Evolutionary conservation across 2,113 vertebrate species (phyloP).

Genomic region (Hippocampus comes): DNA sequence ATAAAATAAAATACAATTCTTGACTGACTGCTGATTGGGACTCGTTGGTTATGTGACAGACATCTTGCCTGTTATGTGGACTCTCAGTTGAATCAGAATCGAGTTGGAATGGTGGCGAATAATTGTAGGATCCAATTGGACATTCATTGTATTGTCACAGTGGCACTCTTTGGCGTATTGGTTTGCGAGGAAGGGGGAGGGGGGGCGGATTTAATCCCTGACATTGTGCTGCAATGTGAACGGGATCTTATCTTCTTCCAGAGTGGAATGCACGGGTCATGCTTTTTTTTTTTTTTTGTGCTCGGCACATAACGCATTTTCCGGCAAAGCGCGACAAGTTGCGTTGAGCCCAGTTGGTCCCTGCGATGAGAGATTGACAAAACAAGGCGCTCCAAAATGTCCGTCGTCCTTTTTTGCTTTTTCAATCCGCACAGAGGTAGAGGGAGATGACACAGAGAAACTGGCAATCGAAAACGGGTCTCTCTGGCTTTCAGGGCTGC

Average conservation of each 20-base stretch:
- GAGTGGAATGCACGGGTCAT: neutral
- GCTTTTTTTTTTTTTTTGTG: neutral
- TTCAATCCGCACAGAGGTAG: constrained; percentile 40
- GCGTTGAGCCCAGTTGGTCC: constrained; percentile 38
- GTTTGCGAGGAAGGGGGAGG: no score
- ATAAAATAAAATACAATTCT: neutral
- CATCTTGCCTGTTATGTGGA: neutral
- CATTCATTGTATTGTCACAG: constrained; percentile 6
- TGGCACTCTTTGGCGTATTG: constrained; percentile 61
- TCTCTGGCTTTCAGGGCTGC: constrained; percentile 36
- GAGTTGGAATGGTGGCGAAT: neutral
- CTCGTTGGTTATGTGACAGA: neutral
- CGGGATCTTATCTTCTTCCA: neutral
- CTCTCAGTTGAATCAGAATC: neutral
- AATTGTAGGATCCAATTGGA: neutral
- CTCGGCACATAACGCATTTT: neutral
- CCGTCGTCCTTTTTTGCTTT: constrained; percentile 45
- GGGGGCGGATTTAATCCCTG: no score
- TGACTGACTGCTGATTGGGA: neutral
- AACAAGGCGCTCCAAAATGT: constrained; percentile 55
- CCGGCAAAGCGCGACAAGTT: constrained; percentile 36
- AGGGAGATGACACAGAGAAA: constrained; percentile 46
- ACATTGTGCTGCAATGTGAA: no score
- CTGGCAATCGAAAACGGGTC: constrained; percentile 29
- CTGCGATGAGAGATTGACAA: constrained; percentile 48